These are phyloP conservation scores for Lepetodrilus schrolli DNA, from an alignment of 2,888 invertebrate species.

Conservation along the genomic window DNA sequence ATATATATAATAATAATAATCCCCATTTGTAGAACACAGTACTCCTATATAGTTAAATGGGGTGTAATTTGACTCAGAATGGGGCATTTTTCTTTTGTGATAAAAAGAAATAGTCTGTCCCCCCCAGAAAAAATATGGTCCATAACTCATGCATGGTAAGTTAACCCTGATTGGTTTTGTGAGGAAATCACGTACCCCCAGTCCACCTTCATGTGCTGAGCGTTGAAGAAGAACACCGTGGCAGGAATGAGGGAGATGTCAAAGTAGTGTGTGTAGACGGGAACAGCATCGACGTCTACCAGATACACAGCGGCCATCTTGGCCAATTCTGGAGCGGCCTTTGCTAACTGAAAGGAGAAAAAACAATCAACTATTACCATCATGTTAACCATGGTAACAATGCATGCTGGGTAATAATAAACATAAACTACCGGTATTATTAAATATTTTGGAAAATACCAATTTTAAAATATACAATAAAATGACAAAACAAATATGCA, in stretches of 20 bases:
- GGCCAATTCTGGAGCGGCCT: constrained; percentile 61
- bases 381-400: background rate
- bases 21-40: too few relatives aligned
- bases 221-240: constrained; percentile 76
- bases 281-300: constrained; percentile 71
- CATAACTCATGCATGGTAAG: too few relatives aligned
- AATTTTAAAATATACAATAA: too few relatives aligned
- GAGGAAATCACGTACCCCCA: constrained; percentile 76
- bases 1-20: too few relatives aligned
- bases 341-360: constrained; percentile 59
- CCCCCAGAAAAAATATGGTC: too few relatives aligned
- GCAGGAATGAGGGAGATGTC: constrained; percentile 75
- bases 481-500: too few relatives aligned
- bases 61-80: too few relatives aligned
- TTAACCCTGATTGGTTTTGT: too few relatives aligned
- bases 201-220: constrained; percentile 75
- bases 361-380: background rate
- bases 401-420: background rate
- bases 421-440: background rate
- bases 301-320: constrained; percentile 74
- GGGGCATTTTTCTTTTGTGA: too few relatives aligned
- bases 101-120: too few relatives aligned
- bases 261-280: constrained; percentile 73
- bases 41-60: too few relatives aligned
- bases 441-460: too few relatives aligned